Conservation (phyloP, 2,113 vertebrate species). For the Cervus canadensis region DNA sequence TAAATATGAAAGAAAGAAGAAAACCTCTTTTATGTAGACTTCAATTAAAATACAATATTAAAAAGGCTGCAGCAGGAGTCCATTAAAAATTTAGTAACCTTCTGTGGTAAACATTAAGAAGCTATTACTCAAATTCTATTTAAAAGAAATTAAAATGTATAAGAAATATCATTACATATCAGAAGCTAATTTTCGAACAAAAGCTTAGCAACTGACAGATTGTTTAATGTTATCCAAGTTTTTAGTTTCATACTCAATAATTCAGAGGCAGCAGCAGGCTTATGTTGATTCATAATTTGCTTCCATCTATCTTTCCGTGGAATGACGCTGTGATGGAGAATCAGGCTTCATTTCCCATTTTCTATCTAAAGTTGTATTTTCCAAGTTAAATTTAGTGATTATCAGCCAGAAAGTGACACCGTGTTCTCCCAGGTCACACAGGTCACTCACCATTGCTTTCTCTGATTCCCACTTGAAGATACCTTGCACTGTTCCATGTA, state of each 20-base stretch:
- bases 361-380: constrained; percentile 33
- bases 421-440: not conserved
- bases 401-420: not conserved
- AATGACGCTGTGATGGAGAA: not conserved
- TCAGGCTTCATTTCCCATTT: constrained; percentile 31
- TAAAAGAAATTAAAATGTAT: constrained; percentile 77
- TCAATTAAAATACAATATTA: constrained; percentile 74
- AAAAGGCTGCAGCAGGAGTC: constrained; percentile 57
- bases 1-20: constrained; percentile 54
- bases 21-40: constrained; percentile 54
- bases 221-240: constrained; percentile 70
- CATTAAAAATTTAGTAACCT: constrained; percentile 81
- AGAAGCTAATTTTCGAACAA: constrained; percentile 68
- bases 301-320: not conserved
- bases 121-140: constrained; percentile 79
- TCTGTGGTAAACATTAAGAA: constrained; percentile 77
- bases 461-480: not conserved
- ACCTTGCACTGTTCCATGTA: not conserved
- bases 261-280: constrained; percentile 60
- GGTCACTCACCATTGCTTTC: not conserved
- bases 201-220: constrained; percentile 72
- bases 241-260: constrained; percentile 74
- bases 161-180: constrained; percentile 73
- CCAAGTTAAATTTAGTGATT: not conserved
- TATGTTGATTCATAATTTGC: constrained; percentile 74